Evolutionary conservation across 2,113 vertebrate species (phyloP), one percentile per base, ranked within the genome.

Genomic region (Emberiza fucata): DNA sequence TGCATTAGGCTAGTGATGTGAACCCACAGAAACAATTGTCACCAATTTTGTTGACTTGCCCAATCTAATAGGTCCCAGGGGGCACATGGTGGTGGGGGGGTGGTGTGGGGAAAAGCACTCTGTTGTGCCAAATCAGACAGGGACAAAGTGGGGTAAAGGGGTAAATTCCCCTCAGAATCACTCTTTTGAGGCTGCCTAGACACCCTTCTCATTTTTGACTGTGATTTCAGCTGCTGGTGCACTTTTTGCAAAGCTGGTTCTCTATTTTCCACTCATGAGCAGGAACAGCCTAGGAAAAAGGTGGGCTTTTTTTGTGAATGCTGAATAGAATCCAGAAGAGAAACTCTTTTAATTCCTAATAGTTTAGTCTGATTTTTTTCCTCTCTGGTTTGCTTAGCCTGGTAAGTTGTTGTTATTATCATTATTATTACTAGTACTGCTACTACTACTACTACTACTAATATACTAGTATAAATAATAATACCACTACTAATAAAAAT

Each of bases 401-500:
- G 8, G 0, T 45, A 75, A 50, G 11, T 3, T 23, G 8, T 17
- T 50, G 1, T 35, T 33, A 2, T n/a, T 24, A 47, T 21, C 28
- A 35, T 1, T 37, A 37, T 4, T 48, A 17, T 5, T 48, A 10
- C 5, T 40, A 28, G 1, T 60, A 25, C 3, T 53, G 18, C 11
- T 48, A 3, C 4, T 60, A 3, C 5, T 71, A 4, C 18, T 35
- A 42, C 2, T 63, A 42, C 1, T 66, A 3, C 5, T 70, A 4
- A 14, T 35, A 29, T 56, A 20, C 8, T 48, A 8, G 5, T 60
- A 6, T 33, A 54, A 54, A 21, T 54, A 54, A 2, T 31, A 54
- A 4, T 71, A 4, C 11, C 24, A 24, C 1, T 61, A n/a, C 1
- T 54, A 25, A 2, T 42, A 3, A 5, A 44, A 4, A 10, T 44